Evolutionary conservation across 2,113 vertebrate species (phyloP), one percentile per base, ranked within the genome.

Genomic region (Sinocyclocheilus grahami): DNA sequence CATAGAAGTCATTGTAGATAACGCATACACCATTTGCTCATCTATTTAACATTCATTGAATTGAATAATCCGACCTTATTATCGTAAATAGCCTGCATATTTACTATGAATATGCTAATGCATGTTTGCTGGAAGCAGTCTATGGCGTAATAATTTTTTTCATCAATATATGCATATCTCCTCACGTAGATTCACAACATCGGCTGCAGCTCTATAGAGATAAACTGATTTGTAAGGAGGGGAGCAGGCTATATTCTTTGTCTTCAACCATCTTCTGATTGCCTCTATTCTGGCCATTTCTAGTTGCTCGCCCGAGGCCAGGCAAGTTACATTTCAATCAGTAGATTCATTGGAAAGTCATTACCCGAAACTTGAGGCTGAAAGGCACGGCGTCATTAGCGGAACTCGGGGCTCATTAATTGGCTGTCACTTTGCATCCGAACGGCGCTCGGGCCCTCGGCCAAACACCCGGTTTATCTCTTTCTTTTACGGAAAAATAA

Each of bases 41-140:
- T 96, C 98, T 99, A 97, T 97, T 99, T 99, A 99, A 99, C 98
- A 99, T 99, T 99, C 98, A 99, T 99, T 99, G 97, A 96, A 99
- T 97, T 97, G 97, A 98, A 99, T 99, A 98, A 99, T 99, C 97
- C 97, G 95, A 67, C 94, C 95, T 97, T 97, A 99, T 99, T 99
- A 99, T 99, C 97, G 97, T 96, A 96, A 98, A 98, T 98, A 96
- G 96, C 95, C 96, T 97, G 96, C 96, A 97, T 97, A 97, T 99
- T 98, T 99, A 97, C 97, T 96, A 97, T 97, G 96, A 97, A 98
- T 98, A 99, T 99, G 98, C 96, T 98, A 98, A 99, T 99, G 96
- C 97, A 95, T 97, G 95, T 96, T 98, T 96, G 97, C 98, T 99
- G 96, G 95, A 81, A 99, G 98, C 97, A 92, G 94, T 96, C 91